phyloP scores from a whole-genome alignment of 1,140 invertebrate genomes.

The Wiebesia pumilae region DNA sequence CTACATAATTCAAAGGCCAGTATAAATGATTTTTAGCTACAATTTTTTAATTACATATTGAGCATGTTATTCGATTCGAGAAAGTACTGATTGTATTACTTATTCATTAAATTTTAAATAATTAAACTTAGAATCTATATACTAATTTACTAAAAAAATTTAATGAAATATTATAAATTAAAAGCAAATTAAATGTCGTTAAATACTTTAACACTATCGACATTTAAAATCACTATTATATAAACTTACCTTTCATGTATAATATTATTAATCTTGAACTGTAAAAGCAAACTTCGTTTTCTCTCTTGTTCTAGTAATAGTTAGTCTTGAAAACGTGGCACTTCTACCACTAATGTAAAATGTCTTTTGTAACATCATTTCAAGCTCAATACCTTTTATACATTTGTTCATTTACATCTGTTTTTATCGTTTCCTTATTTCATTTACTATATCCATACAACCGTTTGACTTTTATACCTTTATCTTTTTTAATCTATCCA shows the following conservation, averaged over 20 bases:
- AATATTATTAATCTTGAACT: not conserved
- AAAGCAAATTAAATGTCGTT: too few relatives aligned
- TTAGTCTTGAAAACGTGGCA: slow-evolving; percentile 17
- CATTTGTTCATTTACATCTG: slow-evolving; percentile 16
- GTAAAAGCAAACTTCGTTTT: slow-evolving; percentile 54
- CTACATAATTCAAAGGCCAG: too few relatives aligned
- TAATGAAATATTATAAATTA: too few relatives aligned
- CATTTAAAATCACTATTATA: not conserved
- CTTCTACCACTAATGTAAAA: not conserved
- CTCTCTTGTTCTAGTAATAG: slow-evolving; percentile 46
- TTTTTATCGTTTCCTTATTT: slow-evolving; percentile 6
- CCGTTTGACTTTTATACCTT: not conserved
- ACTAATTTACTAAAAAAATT: too few relatives aligned
- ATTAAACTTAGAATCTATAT: too few relatives aligned
- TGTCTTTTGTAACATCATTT: slow-evolving; percentile 28
- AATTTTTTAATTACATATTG: too few relatives aligned
- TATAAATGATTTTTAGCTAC: too few relatives aligned
- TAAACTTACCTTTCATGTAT: not conserved
- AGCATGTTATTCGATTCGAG: too few relatives aligned
- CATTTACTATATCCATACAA: not conserved
- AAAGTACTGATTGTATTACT: too few relatives aligned
- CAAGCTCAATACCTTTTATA: not conserved
- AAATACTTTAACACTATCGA: not conserved
- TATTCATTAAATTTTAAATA: too few relatives aligned
- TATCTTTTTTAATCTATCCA: not conserved